Conservation (phyloP, 2,113 vertebrate genomes). For the Lampris megalopsis region DNA sequence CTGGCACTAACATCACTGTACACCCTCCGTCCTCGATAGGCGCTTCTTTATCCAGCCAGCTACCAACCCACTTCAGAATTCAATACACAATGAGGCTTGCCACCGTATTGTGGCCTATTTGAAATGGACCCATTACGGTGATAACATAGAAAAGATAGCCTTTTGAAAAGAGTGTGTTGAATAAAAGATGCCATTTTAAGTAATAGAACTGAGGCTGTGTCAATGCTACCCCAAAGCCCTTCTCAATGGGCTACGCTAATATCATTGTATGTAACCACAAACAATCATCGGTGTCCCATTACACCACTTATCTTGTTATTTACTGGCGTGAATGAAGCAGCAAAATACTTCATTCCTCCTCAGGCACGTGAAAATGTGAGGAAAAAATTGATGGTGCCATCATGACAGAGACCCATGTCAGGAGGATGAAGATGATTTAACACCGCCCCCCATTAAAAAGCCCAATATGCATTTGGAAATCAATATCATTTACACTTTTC, state of each 20-base stretch:
- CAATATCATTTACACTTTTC: neutral
- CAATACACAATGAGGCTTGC: slow-evolving; percentile 1
- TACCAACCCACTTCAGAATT: slow-evolving; percentile 21
- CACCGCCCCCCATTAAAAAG: neutral
- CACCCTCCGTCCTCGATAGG: slow-evolving; percentile 6
- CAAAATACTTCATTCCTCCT: slow-evolving; percentile 10
- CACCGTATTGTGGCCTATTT: slow-evolving; percentile 21
- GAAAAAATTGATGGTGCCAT: neutral
- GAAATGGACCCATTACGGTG: slow-evolving; percentile 25
- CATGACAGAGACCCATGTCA: neutral
- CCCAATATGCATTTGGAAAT: neutral
- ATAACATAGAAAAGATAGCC: slow-evolving; percentile 34
- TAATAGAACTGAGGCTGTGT: slow-evolving; percentile 11
- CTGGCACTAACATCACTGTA: slow-evolving; percentile 3
- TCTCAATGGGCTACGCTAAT: slow-evolving; percentile 39
- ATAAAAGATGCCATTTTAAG: slow-evolving; percentile 10
- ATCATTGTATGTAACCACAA: neutral
- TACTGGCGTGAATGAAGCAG: neutral
- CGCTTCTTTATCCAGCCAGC: slow-evolving; percentile 7
- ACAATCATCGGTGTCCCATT: neutral
- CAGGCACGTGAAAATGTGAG: neutral
- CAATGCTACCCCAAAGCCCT: neutral
- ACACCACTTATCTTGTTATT: neutral
- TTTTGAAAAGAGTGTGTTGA: slow-evolving; percentile 22
- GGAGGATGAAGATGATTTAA: neutral